phyloP scores from a whole-genome alignment of 2,113 vertebrate genomes.

The Cynopterus brachyotis region DNA sequence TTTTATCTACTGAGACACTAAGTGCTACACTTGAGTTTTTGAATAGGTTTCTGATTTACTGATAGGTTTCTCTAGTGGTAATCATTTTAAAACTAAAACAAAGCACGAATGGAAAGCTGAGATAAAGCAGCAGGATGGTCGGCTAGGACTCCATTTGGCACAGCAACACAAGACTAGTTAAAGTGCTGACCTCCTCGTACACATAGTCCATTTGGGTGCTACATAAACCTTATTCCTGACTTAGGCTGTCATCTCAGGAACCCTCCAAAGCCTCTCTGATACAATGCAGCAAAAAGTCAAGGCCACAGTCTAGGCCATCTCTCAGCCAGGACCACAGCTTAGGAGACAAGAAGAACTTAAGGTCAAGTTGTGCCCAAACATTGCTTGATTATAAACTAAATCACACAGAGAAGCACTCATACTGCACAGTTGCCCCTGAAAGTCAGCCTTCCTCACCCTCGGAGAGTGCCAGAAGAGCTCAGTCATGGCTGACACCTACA shows the following conservation, averaged over 20 bases:
- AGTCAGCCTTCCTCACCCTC: neutral
- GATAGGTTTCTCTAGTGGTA: conserved; percentile 56
- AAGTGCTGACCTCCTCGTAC: neutral
- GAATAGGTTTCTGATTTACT: conserved; percentile 68
- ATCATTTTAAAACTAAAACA: conserved; percentile 65
- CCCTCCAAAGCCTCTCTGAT: neutral
- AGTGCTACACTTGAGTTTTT: conserved; percentile 69
- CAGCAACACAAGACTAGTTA: neutral
- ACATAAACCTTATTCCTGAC: neutral
- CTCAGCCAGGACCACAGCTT: neutral
- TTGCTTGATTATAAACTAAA: neutral
- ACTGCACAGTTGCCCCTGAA: neutral
- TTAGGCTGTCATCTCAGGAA: neutral
- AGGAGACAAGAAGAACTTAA: neutral
- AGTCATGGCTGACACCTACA: neutral
- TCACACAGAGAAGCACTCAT: neutral
- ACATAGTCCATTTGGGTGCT: neutral
- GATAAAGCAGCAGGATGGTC: conserved; percentile 40
- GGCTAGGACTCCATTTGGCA: neutral
- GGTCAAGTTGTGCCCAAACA: neutral
- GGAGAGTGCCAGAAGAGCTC: neutral
- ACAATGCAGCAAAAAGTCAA: conserved; percentile 41
- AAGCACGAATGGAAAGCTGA: conserved; percentile 57
- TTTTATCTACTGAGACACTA: conserved; percentile 51
- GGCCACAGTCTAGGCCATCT: neutral